A percentile compares a stretch with the other conserved stretches of the same genome.
Evolutionary conservation across 1,140 invertebrate species (phyloP).

Genomic region (Pantala flavescens): DNA sequence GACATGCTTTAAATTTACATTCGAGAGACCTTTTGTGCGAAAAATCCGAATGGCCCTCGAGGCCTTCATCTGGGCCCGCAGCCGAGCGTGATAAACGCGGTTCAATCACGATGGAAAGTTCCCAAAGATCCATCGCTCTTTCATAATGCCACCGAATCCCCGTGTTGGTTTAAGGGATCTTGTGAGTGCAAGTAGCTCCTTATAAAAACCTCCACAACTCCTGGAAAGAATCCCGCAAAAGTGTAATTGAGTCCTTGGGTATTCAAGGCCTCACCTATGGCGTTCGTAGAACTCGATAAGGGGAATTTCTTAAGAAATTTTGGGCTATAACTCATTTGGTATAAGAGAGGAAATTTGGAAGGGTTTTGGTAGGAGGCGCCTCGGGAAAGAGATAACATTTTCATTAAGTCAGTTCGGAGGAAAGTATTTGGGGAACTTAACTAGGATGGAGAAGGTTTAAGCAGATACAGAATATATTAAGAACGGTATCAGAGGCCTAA

Average conservation of each 20-base stretch:
- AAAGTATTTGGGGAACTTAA: not conserved
- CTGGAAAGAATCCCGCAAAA: not conserved
- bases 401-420: conserved; percentile 6
- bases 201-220: not conserved
- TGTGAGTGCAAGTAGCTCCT: not conserved
- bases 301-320: conserved; percentile 3
- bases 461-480: too few relatives aligned
- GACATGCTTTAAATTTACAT: too few relatives aligned
- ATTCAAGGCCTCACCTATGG: not conserved
- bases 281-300: not conserved
- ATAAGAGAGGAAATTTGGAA: not conserved
- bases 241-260: conserved; percentile 4
- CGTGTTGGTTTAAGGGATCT: not conserved
- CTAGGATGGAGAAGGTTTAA: too few relatives aligned
- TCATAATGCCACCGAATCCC: not conserved
- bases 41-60: too few relatives aligned
- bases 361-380: not conserved
- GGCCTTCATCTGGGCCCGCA: not conserved
- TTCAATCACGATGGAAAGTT: not conserved
- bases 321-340: conserved; percentile 1
- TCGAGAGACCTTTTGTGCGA: too few relatives aligned
- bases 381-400: not conserved
- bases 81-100: not conserved
- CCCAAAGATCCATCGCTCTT: not conserved
- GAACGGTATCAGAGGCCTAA: too few relatives aligned